Percentiles rank a stretch among this genome's conserved stretches.
Conservation (phyloP, 2,113 vertebrate species). For the Trochalopteron elliotii region DNA sequence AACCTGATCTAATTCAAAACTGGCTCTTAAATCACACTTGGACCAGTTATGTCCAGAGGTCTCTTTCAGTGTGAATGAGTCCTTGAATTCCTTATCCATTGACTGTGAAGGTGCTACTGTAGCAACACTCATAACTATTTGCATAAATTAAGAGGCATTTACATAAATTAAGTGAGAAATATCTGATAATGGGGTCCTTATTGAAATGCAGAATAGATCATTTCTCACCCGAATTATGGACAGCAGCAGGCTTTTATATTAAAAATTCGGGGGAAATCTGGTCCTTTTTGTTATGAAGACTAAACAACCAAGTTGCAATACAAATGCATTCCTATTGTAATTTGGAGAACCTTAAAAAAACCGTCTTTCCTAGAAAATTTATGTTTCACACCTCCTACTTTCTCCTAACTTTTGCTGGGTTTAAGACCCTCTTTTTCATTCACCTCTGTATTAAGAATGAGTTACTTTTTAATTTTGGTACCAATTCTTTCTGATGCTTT, state of each 20-base stretch:
- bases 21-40: neutral
- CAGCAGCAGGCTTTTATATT: neutral
- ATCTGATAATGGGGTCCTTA: neutral
- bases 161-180: neutral
- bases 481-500: neutral
- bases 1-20: neutral
- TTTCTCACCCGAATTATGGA: neutral
- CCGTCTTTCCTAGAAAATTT: neutral
- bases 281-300: neutral
- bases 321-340: neutral
- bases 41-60: neutral
- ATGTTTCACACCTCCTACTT: neutral
- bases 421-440: neutral
- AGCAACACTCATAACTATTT: neutral
- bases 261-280: neutral
- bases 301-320: neutral
- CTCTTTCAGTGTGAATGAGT: neutral
- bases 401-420: neutral
- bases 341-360: neutral
- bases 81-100: neutral
- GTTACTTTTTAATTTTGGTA: neutral
- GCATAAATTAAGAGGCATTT: neutral
- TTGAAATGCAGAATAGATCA: neutral
- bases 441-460: neutral
- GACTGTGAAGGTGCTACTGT: neutral